Evolutionary conservation across 2,113 vertebrate species (phyloP).

Genomic region (Sinocyclocheilus grahami): DNA sequence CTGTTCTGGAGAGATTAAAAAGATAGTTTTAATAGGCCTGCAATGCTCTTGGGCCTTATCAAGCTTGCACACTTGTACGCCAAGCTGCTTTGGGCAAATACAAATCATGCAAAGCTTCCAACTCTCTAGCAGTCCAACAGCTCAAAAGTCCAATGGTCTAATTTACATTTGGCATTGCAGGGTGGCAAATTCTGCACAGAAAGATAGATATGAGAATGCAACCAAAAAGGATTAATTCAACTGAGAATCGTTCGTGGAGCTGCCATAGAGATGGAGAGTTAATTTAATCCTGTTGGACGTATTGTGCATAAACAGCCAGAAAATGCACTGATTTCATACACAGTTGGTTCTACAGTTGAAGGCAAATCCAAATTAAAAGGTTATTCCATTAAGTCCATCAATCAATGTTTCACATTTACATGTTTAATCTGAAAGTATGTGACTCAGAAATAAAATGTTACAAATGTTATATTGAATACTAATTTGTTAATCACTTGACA

Average conservation of each 20-base stretch:
- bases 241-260: not conserved
- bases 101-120: conserved; percentile 19
- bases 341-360: not conserved
- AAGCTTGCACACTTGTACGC: conserved; percentile 27
- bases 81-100: conserved; percentile 46
- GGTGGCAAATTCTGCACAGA: conserved; percentile 23
- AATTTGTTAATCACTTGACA: not conserved
- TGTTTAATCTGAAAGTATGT: not conserved
- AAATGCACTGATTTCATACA: not conserved
- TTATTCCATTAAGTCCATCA: not conserved
- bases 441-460: conserved; percentile 13
- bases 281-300: not conserved
- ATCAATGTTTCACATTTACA: not conserved
- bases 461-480: not conserved
- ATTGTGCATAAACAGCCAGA: not conserved
- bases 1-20: conserved; percentile 39
- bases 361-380: conserved; percentile 20
- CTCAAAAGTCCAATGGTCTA: conserved; percentile 27
- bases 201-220: conserved; percentile 23
- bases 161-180: conserved; percentile 37
- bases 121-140: conserved; percentile 20
- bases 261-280: not conserved
- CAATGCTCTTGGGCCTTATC: conserved; percentile 40
- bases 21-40: conserved; percentile 36
- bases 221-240: conserved; percentile 6